Base-by-base conservation (phyloP, 1,140 invertebrate genomes). In the Euwallacea fornicatus region DNA sequence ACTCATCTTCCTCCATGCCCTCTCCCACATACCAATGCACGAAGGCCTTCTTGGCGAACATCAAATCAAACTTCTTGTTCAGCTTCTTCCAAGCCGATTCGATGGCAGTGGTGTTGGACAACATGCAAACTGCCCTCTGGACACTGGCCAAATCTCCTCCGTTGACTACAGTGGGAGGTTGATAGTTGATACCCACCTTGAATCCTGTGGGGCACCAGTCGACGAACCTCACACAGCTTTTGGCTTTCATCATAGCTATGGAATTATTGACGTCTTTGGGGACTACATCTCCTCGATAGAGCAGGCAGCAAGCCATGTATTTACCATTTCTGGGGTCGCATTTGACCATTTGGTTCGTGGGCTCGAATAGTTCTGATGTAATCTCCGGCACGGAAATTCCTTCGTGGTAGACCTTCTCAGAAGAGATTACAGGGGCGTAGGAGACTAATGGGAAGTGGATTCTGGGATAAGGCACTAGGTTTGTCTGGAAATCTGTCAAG, bases 81-180 rank as follows among this genome's bases (percentile, higher is more conserved):
- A 50, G 13, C 13, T 50, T 50, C 46, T 50, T 50, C 46, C 46
- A 50, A 50, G 46, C 46, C 46, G 46, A 50, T 13, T 50, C 46
- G 46, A 50, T 50, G 9, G 46, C 46, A 11, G 46, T 50, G 0
- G 93, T 94, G 79, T 95, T 95, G 53, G 88, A 91, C 80, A 95
- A 82, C 92, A 94, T 93, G 81, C 92, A 94, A 7, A 94, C 91
- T 7, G 93, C 92, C 71, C 92, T 85, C 80, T 92, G 90, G 6
- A 93, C 91, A 81, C 93, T 93, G 43, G 93, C 93, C 75, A 95
- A 82, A 82, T 95, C 92, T 79, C 88, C 92, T 76, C 70, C 71
- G 6, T 50, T 42, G 7, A 54, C 58, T 10, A 60, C 58, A 13
- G 62, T 64, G 9, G 62, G 62, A 8, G 62, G 62, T 47, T 64